Percentiles rank a stretch among this genome's conserved stretches.
Conservation (phyloP, 2,797 vertebrate genomes). For the Spinus olivaceus region DNA sequence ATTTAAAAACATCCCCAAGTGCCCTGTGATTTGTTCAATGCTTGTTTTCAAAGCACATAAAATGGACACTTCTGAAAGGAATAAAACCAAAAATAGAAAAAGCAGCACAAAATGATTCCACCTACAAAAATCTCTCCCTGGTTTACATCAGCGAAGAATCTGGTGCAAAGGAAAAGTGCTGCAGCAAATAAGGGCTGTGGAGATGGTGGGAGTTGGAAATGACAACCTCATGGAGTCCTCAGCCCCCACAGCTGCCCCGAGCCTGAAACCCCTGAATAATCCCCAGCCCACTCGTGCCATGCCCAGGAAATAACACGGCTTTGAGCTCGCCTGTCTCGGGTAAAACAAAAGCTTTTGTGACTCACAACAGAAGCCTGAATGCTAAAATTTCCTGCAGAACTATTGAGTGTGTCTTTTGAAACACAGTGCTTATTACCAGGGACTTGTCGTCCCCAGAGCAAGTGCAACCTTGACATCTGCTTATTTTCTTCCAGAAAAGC, state of each 20-base stretch:
- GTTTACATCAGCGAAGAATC: background rate
- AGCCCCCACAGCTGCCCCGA: background rate
- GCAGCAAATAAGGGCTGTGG: background rate
- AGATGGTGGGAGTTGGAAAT: background rate
- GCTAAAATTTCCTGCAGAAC: background rate
- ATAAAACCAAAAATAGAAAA: background rate
- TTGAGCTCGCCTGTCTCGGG: background rate
- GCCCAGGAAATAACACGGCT: background rate
- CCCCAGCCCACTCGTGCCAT: background rate
- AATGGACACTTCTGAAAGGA: background rate
- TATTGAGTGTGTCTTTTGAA: background rate
- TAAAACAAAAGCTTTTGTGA: conserved; percentile 18
- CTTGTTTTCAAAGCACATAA: background rate
- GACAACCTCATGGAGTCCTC: background rate
- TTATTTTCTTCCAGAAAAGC: conserved; percentile 29
- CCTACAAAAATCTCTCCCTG: background rate
- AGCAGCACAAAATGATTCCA: background rate
- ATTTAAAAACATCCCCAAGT: background rate
- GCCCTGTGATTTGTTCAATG: background rate
- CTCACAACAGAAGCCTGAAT: background rate
- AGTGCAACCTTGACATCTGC: conserved; percentile 31
- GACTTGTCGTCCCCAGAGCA: background rate
- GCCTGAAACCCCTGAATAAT: background rate
- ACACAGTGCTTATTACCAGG: conserved; percentile 31
- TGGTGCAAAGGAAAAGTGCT: background rate